Evolutionary conservation across 2,797 vertebrate species (phyloP).

Genomic region (Betta splendens): DNA sequence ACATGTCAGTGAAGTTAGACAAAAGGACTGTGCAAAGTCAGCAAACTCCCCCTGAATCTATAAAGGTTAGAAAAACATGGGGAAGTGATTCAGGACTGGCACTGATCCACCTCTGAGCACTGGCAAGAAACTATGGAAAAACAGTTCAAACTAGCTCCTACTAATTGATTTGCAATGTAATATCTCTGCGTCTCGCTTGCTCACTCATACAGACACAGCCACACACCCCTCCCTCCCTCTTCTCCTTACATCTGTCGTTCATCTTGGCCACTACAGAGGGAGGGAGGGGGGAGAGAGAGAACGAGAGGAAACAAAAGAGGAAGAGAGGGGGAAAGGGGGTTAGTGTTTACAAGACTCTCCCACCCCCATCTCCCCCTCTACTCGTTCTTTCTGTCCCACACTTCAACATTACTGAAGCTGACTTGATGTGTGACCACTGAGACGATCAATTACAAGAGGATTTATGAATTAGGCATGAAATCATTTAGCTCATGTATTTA

Average conservation of each 20-base stretch:
- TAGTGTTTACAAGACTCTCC: conserved; percentile 79
- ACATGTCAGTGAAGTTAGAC: conserved; percentile 9
- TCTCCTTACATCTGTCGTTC: conserved; percentile 86
- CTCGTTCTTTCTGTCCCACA: conserved; percentile 63
- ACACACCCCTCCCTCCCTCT: conserved; percentile 73
- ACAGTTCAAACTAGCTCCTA: conserved; percentile 36
- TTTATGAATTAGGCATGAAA: neutral
- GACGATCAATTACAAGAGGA: too few species aligned
- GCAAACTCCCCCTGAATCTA: conserved; percentile 27
- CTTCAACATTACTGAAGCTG: neutral
- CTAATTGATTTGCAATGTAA: conserved; percentile 33
- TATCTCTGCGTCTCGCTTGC: conserved; percentile 42
- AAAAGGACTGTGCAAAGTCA: conserved; percentile 23
- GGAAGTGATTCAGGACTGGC: conserved; percentile 27
- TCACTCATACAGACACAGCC: conserved; percentile 65
- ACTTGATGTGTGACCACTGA: neutral
- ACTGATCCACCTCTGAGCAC: conserved; percentile 42
- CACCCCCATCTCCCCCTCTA: conserved; percentile 67
- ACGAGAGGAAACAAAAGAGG: conserved; percentile 82
- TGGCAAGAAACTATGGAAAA: conserved; percentile 41
- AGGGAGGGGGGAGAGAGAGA: conserved; percentile 79
- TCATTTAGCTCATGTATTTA: neutral
- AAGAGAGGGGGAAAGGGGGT: conserved; percentile 84
- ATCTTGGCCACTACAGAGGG: conserved; percentile 87
- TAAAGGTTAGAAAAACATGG: conserved; percentile 22